Evolutionary conservation across 2,888 invertebrate genomes (phyloP).

Genomic region (Slavum lentiscoides): DNA sequence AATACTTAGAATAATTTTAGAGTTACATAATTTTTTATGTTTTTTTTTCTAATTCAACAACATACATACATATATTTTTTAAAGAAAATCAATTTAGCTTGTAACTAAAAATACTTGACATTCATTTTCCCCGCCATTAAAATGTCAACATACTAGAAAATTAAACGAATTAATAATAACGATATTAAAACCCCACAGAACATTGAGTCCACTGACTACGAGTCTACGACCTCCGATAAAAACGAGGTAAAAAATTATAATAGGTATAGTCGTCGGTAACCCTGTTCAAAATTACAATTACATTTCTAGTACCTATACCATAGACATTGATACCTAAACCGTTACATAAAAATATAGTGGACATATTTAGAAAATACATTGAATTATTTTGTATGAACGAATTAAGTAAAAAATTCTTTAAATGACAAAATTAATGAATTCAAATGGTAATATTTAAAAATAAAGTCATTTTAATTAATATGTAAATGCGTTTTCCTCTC

Average conservation of each 20-base stretch:
- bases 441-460: no score
- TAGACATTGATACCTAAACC: no score
- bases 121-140: not conserved
- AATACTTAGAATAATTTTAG: no score
- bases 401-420: no score
- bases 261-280: not conserved
- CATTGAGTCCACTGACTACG: not conserved
- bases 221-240: not conserved
- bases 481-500: no score
- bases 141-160: not conserved
- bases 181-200: not conserved
- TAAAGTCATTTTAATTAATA: no score
- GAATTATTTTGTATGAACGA: no score
- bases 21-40: no score
- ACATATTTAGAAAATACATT: no score
- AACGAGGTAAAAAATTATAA: not conserved
- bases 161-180: constrained; percentile 1
- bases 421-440: no score
- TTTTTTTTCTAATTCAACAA: not conserved
- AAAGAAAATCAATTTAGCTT: not conserved
- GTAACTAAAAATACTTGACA: not conserved
- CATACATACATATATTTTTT: not conserved
- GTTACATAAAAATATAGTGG: no score
- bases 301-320: no score
- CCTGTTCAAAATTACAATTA: not conserved